phyloP scores from a whole-genome alignment of 2,797 vertebrate species.

The Remorina albescens region DNA sequence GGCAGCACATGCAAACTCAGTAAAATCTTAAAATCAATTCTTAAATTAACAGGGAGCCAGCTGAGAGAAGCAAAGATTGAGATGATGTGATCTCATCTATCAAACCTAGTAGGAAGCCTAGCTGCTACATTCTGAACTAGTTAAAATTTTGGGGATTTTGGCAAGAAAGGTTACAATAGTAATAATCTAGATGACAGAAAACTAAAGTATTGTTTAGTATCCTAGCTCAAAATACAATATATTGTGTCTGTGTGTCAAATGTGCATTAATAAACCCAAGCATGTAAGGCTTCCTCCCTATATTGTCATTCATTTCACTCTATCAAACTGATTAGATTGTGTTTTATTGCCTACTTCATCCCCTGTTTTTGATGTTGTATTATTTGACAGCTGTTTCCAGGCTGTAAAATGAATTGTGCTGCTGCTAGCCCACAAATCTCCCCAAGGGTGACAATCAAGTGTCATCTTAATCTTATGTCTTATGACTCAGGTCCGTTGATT shows the following conservation, averaged over 20 bases:
- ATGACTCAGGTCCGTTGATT: constrained; percentile 58
- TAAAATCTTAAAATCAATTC: too few species aligned
- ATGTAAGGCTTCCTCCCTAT: not conserved
- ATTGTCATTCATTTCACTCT: constrained; percentile 1
- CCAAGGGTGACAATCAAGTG: constrained; percentile 47
- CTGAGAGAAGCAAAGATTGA: too few species aligned
- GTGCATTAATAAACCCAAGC: not conserved
- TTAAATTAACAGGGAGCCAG: too few species aligned
- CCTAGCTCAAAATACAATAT: too few species aligned
- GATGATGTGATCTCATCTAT: too few species aligned
- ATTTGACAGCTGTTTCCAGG: constrained; percentile 19
- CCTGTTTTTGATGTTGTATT: constrained; percentile 16
- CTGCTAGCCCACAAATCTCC: constrained; percentile 45
- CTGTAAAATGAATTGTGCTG: constrained; percentile 48
- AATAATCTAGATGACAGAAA: too few species aligned
- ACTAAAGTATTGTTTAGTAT: too few species aligned
- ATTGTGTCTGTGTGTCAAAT: not conserved
- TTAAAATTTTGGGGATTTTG: too few species aligned
- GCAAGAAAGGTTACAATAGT: too few species aligned
- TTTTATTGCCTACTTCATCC: constrained; percentile 23
- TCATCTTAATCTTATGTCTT: constrained; percentile 54
- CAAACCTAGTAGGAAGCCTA: too few species aligned
- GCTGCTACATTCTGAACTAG: too few species aligned
- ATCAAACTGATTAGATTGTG: constrained; percentile 2
- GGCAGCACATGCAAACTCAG: too few species aligned